Evolutionary conservation across 2,888 invertebrate species (phyloP).

Genomic region (Pristionchus arcanus): DNA sequence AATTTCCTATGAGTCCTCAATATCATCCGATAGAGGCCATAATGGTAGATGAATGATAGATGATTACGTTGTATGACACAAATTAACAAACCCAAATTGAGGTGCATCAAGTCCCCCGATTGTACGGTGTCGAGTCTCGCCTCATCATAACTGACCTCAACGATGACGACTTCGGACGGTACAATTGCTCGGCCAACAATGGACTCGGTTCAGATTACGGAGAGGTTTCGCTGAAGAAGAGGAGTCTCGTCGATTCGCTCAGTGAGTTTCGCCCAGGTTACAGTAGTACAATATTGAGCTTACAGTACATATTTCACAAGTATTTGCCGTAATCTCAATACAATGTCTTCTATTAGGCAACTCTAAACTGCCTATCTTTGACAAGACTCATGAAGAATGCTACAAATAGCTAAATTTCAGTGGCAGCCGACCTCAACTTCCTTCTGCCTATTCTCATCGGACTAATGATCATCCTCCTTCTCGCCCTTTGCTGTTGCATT

Average conservation of each 20-base stretch:
- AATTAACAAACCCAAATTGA: constrained; percentile 50
- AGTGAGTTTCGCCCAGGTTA: constrained; percentile 55
- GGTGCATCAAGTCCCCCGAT: constrained; percentile 71
- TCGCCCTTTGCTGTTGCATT: constrained; percentile 62
- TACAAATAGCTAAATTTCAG: constrained; percentile 32
- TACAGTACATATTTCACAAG: too few species aligned
- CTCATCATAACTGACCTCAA: constrained; percentile 72
- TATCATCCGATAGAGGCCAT: too few species aligned
- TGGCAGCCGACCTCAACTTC: constrained; percentile 3
- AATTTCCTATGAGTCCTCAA: too few species aligned
- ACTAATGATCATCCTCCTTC: constrained; percentile 59
- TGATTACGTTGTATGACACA: too few species aligned
- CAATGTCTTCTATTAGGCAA: too few species aligned
- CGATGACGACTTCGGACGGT: constrained; percentile 75
- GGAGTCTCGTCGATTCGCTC: constrained; percentile 62
- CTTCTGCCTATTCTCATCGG: constrained; percentile 59
- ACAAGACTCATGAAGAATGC: not conserved
- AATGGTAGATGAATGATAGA: too few species aligned
- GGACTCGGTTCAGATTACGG: constrained; percentile 70
- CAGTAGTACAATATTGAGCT: too few species aligned
- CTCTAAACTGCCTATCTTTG: too few species aligned
- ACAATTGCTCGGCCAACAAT: constrained; percentile 78
- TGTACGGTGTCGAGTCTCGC: constrained; percentile 74
- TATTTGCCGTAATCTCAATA: too few species aligned
- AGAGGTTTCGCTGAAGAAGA: constrained; percentile 59